Evolutionary conservation across 2,888 invertebrate genomes (phyloP), one percentile per base, ranked within the genome.

Genomic region (Catocala nupta): DNA sequence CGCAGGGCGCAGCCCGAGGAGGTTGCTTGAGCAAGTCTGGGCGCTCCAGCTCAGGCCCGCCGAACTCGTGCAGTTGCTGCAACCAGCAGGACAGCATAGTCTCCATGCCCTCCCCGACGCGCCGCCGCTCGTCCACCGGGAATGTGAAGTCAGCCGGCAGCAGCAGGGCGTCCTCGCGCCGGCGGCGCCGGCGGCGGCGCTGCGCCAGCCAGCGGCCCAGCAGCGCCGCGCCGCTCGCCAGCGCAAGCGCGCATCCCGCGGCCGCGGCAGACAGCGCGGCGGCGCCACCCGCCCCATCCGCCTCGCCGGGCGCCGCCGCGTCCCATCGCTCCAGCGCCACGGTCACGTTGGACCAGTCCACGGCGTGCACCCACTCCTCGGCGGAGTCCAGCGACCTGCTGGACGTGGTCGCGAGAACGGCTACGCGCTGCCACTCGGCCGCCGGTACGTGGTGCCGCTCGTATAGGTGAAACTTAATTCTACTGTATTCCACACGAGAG

Each of bases 11-110:
- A 0, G 96, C 65, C 13, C 44, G 71, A 95, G 95, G 85, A 95
- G 96, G 90, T 96, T 97, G 84, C 88, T 97, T 97, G 36, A 98
- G 95, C 57, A 98, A 92, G 90, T 98, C 98, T 0, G 98, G 97
- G 78, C 97, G 97, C 79, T 98, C 98, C 51, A 96, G 96, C 90
- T 97, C 97, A 1, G 97, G 97, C 0, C 97, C 97, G 12, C 97
- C 97, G 78, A 97, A 97, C 86, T 97, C 97, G 87, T 97, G 97
- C 67, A 97, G 91, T 84, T 97, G 97, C 85, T 97, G 97, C 68
- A 97, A 90, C 97, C 97, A 97, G 85, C 97, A 97, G 81, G 97
- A 97, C 13, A 97, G 94, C 97, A 97, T 97, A 60, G 97, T 96
- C 88, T 97, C 97, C 88, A 97, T 97, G 63, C 97, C 97, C 84